phyloP scores from a whole-genome alignment of 2,888 invertebrate genomes.

The Heliconius ismenius region DNA sequence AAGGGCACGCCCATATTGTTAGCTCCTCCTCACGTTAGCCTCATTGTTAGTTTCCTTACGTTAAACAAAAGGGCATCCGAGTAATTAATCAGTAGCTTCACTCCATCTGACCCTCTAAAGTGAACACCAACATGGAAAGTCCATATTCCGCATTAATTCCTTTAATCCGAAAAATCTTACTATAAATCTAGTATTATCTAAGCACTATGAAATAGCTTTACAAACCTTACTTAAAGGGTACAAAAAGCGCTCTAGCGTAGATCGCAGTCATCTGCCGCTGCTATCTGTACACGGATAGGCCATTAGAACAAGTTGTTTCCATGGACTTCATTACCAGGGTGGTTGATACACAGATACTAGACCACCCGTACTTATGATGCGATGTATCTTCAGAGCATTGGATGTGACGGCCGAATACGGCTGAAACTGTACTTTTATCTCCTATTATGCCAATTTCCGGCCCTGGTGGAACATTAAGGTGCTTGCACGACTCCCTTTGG shows the following conservation, averaged over 20 bases:
- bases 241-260: slow-evolving; percentile 35
- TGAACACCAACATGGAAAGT: slow-evolving; percentile 16
- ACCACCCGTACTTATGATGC: slow-evolving; percentile 42
- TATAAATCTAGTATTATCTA: slow-evolving; percentile 33
- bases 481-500: slow-evolving; percentile 16
- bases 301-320: slow-evolving; percentile 39
- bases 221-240: slow-evolving; percentile 33
- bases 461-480: slow-evolving; percentile 4
- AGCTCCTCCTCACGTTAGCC: neutral
- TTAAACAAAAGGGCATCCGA: slow-evolving; percentile 1
- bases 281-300: slow-evolving; percentile 43
- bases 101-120: slow-evolving; percentile 11
- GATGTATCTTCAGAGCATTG: slow-evolving; percentile 25
- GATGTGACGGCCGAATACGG: slow-evolving; percentile 26
- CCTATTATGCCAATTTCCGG: slow-evolving; percentile 21
- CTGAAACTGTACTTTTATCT: slow-evolving; percentile 22
- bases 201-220: slow-evolving; percentile 31
- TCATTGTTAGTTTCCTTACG: neutral
- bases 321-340: slow-evolving; percentile 42
- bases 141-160: slow-evolving; percentile 17
- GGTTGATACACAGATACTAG: slow-evolving; percentile 37
- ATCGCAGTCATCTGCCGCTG: slow-evolving; percentile 40
- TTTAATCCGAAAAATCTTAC: slow-evolving; percentile 14
- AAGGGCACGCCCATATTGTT: too few relatives aligned
- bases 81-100: slow-evolving; percentile 6